phyloP scores from a whole-genome alignment of 2,797 vertebrate genomes.

The Lerista edwardsae region DNA sequence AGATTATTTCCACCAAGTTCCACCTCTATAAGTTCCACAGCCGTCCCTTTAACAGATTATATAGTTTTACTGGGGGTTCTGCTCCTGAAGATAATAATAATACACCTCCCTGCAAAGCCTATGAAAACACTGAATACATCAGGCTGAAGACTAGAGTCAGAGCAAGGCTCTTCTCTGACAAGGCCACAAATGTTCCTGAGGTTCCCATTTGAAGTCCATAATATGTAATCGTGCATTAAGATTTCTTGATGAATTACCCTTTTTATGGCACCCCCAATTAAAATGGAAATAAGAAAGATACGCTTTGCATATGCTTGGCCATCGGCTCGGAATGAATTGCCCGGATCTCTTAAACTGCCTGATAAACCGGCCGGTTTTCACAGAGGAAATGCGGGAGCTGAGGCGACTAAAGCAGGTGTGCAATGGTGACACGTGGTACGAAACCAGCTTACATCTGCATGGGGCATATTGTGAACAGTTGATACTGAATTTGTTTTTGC shows the following conservation, averaged over 20 bases:
- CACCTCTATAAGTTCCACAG: neutral
- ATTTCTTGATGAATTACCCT: constrained; percentile 29
- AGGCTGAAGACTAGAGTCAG: neutral
- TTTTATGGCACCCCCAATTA: constrained; percentile 43
- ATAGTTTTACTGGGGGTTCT: constrained; percentile 13
- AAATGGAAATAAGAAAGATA: constrained; percentile 37
- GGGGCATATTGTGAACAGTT: constrained; percentile 20
- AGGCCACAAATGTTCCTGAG: constrained; percentile 26
- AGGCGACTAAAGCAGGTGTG: neutral
- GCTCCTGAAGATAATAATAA: neutral
- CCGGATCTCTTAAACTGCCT: constrained; percentile 40
- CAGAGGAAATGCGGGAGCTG: constrained; percentile 44
- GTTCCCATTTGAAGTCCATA: constrained; percentile 35
- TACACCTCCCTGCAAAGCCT: constrained; percentile 9
- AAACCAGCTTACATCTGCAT: constrained; percentile 39
- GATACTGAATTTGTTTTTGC: neutral
- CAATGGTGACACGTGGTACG: neutral
- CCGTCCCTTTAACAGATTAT: constrained; percentile 15
- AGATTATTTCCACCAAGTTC: constrained; percentile 20
- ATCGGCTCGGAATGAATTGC: constrained; percentile 18
- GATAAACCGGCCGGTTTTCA: constrained; percentile 29
- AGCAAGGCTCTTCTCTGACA: neutral
- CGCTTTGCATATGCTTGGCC: constrained; percentile 19
- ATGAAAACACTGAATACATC: constrained; percentile 18
- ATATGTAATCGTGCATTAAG: constrained; percentile 40